phyloP scores from a whole-genome alignment of 2,797 vertebrate genomes.

The Pristis pectinata region DNA sequence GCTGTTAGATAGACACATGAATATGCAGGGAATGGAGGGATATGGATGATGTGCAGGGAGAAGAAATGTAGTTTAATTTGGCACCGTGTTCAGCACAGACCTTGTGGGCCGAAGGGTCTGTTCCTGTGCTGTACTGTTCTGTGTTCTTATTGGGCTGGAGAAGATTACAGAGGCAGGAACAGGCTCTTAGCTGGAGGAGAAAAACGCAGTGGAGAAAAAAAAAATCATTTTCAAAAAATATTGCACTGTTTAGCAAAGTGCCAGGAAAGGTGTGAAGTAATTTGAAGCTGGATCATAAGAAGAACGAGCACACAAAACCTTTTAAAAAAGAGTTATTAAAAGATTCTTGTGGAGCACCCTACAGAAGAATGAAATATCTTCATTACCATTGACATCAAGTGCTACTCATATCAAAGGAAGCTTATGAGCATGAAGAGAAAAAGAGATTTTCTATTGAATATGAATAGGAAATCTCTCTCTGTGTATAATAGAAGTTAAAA shows the following conservation, averaged over 20 bases:
- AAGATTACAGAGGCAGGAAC: neutral
- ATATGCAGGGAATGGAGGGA: no score
- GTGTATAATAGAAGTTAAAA: neutral
- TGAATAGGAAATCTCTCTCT: neutral
- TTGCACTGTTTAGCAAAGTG: neutral
- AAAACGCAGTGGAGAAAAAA: neutral
- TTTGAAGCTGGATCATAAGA: neutral
- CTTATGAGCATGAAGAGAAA: neutral
- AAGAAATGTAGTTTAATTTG: no score
- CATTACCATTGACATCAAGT: slow-evolving; percentile 13
- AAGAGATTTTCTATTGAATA: slow-evolving; percentile 1
- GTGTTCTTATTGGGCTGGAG: neutral
- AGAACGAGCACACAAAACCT: neutral
- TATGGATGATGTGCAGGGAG: no score
- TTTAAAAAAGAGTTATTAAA: neutral
- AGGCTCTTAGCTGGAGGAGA: neutral
- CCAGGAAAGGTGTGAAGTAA: neutral
- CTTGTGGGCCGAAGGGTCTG: no score
- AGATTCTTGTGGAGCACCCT: neutral
- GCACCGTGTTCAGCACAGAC: no score
- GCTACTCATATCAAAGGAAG: neutral
- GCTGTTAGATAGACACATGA: no score
- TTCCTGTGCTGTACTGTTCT: no score
- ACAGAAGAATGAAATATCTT: neutral
- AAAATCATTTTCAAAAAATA: neutral